Conservation (phyloP, 2,797 vertebrate species). For the Chelidonichthys spinosus region DNA sequence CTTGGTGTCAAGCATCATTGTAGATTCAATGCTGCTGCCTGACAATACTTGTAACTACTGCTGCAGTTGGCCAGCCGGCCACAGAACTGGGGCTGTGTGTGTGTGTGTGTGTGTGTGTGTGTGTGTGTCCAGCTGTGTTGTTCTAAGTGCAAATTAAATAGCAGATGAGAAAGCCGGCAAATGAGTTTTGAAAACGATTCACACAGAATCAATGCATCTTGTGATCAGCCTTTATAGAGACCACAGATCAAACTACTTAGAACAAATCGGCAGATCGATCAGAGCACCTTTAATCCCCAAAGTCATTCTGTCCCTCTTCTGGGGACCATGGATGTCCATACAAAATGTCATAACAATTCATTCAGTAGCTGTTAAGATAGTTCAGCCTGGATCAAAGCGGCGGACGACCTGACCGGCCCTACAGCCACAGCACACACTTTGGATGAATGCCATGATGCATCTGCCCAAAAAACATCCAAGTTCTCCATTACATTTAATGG, state of each 20-base stretch:
- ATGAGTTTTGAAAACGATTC: too few relatives aligned
- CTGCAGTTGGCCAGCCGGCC: too few relatives aligned
- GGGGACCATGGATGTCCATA: neutral
- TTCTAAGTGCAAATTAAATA: too few relatives aligned
- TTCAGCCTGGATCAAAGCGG: neutral
- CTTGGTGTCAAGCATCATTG: neutral
- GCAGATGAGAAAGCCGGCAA: too few relatives aligned
- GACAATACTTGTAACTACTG: neutral
- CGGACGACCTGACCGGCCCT: neutral
- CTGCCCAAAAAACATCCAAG: conserved; percentile 11
- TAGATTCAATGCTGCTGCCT: neutral
- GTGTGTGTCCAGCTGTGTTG: too few relatives aligned
- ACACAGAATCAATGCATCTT: too few relatives aligned
- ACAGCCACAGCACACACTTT: neutral
- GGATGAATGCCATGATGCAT: conserved; percentile 1
- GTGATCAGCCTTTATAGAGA: too few relatives aligned
- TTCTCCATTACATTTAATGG: conserved; percentile 6
- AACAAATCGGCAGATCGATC: neutral
- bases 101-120: too few relatives aligned
- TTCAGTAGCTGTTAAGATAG: neutral
- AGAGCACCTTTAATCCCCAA: neutral
- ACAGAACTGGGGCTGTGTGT: too few relatives aligned
- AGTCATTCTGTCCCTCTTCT: neutral
- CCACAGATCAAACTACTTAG: too few relatives aligned
- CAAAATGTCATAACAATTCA: neutral